Base-by-base conservation (phyloP, 30 jellyfish, hydroid and myxozoan genomes). In the Turritopsis dohrnii region DNA sequence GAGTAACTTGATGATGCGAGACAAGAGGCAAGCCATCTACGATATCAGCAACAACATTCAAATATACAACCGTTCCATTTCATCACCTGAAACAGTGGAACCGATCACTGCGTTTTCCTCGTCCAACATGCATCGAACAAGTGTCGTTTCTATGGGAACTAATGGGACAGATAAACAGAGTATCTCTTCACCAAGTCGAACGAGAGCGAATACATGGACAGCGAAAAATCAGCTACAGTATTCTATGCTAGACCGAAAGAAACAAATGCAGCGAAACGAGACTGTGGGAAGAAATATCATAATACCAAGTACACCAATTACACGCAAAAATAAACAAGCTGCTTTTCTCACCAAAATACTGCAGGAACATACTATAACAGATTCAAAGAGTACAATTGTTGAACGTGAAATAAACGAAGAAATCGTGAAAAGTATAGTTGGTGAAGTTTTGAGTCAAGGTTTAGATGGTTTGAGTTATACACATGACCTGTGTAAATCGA, bases 401-500 rank as follows among this genome's bases (percentile, higher is more conserved):
- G 30, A 69, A 17, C 28, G 30, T 27, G 77, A 69, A 69, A n/a
- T 69, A 1, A 69, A 69, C 77, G 77, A 69, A 69, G 77, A 69
- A 23, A 69, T 69, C 30, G 77, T 69, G 31, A 69, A 69, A 27
- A 71, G 23, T 21, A 81, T 81, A 7, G 66, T 81, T n/a, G 65
- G 20, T 7, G 85, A 81, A 27, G 65, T 53, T n/a, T 65, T 81
- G 9, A 60, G 24, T 25, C 18, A 60, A 29, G 21, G 41, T 28
- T 69, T 81, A 29, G 83, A 81, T 25, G 88, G 88, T n/a, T 25
- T 65, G 7, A 18, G 30, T 16, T 89, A 89, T 72, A 81, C 81
- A 22, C 96, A 89, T 75, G 75, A 26, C 23, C 86, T 79, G 18
- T 76, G 90, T 72, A 85, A 89, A 75, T 85, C 82, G 26, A 41